A percentile compares a stretch with the other conserved stretches of the same genome.
phyloP scores from a whole-genome alignment of 2,113 vertebrate genomes.

The Petaurus breviceps region DNA sequence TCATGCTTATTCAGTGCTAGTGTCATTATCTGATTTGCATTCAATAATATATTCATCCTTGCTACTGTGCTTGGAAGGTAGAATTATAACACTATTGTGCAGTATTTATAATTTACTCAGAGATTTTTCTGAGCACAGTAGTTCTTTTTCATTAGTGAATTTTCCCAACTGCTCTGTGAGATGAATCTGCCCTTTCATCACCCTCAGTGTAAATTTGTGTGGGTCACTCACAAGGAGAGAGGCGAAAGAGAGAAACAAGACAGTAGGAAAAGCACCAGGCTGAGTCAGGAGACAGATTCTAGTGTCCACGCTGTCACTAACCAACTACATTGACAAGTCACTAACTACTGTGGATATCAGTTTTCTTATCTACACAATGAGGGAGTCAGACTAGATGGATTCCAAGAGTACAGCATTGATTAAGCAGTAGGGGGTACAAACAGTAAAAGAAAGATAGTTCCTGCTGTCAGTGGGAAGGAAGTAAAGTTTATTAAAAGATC shows the following conservation, averaged over 20 bases:
- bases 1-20: conserved; percentile 42
- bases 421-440: background rate
- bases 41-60: conserved; percentile 34
- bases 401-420: background rate
- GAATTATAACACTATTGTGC: background rate
- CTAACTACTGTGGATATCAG: background rate
- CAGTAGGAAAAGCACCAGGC: background rate
- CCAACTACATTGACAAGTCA: background rate
- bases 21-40: conserved; percentile 30
- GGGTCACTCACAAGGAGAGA: background rate
- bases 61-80: background rate
- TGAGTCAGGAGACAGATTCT: conserved; percentile 14
- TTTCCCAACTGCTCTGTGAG: conserved; percentile 5
- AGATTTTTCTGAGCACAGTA: conserved; percentile 49
- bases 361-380: background rate
- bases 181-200: conserved; percentile 26
- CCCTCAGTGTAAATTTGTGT: conserved; percentile 29
- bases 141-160: conserved; percentile 24
- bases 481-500: too few relatives aligned
- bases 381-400: background rate
- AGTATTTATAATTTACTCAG: conserved; percentile 10
- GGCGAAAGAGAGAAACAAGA: conserved; percentile 12
- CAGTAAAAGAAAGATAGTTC: background rate
- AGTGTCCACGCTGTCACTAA: background rate
- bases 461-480: background rate